These are phyloP conservation scores for Uloborus diversus DNA, from an alignment of 1,140 invertebrate genomes.

Conservation along the genomic window DNA sequence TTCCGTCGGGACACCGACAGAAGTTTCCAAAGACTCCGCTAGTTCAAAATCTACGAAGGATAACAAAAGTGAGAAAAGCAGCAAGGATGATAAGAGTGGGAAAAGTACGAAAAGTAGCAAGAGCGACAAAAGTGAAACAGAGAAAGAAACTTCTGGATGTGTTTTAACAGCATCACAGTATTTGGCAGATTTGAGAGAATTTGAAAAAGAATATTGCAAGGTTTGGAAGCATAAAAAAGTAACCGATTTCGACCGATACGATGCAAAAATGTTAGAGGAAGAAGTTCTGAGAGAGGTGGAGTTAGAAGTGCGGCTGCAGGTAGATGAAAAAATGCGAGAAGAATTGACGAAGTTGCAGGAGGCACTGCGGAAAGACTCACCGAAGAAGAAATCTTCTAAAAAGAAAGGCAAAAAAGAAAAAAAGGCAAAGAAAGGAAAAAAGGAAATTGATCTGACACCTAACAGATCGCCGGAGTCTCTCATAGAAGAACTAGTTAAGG, in stretches of 20 bases:
- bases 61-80: not conserved
- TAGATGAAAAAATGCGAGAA: constrained; percentile 36
- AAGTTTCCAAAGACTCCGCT: too few species aligned
- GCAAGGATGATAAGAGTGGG: not conserved
- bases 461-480: constrained; percentile 88
- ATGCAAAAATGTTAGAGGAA: not conserved
- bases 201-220: constrained; percentile 3
- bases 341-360: not conserved
- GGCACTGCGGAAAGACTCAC: not conserved
- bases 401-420: constrained; percentile 70
- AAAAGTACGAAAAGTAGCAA: not conserved
- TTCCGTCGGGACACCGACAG: too few species aligned
- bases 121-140: not conserved
- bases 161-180: constrained; percentile 16
- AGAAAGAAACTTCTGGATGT: constrained; percentile 7
- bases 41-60: too few species aligned
- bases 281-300: constrained; percentile 17
- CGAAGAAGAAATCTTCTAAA: constrained; percentile 35
- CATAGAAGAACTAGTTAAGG: constrained; percentile 88
- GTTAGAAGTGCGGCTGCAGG: not conserved
- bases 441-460: constrained; percentile 95
- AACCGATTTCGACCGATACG: constrained; percentile 1
- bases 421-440: constrained; percentile 80
- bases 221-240: not conserved
- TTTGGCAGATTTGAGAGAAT: not conserved